These are phyloP conservation scores for Cyclopterus lumpus DNA, from an alignment of 2,797 vertebrate genomes.

Conservation along the genomic window DNA sequence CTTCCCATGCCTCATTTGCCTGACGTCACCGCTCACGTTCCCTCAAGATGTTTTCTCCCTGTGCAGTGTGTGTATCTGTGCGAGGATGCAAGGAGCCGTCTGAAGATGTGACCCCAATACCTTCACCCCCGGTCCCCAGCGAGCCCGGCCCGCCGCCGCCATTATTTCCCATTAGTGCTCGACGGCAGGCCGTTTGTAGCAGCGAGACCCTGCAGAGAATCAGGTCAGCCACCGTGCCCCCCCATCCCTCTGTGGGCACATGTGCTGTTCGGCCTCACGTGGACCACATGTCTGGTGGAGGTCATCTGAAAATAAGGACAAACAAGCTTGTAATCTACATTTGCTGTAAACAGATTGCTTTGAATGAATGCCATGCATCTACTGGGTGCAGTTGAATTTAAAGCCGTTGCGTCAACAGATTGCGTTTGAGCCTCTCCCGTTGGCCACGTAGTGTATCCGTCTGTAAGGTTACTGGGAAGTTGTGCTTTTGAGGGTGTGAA, in stretches of 20 bases:
- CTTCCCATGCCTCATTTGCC: slow-evolving; percentile 4
- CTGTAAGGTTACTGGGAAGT: neutral
- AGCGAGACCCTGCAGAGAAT: slow-evolving; percentile 38
- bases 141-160: slow-evolving; percentile 18
- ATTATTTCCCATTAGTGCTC: slow-evolving; percentile 70
- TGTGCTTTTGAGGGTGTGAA: neutral
- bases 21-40: neutral
- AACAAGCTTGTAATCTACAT: neutral
- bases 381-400: neutral
- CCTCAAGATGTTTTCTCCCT: slow-evolving; percentile 37
- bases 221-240: slow-evolving; percentile 27
- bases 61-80: slow-evolving; percentile 26
- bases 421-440: neutral
- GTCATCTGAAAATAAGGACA: slow-evolving; percentile 25
- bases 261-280: neutral
- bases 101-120: slow-evolving; percentile 53
- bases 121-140: slow-evolving; percentile 40
- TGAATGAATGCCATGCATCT: neutral
- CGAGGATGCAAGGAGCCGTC: slow-evolving; percentile 7
- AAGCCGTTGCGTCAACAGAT: neutral
- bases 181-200: slow-evolving; percentile 50
- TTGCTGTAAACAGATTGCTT: neutral
- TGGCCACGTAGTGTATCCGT: neutral
- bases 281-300: slow-evolving; percentile 14
- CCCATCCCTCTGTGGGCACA: slow-evolving; percentile 20